A percentile compares a stretch with the other conserved stretches of the same genome.
Conservation (phyloP, 2,888 invertebrate genomes). For the Andrena minutula region DNA sequence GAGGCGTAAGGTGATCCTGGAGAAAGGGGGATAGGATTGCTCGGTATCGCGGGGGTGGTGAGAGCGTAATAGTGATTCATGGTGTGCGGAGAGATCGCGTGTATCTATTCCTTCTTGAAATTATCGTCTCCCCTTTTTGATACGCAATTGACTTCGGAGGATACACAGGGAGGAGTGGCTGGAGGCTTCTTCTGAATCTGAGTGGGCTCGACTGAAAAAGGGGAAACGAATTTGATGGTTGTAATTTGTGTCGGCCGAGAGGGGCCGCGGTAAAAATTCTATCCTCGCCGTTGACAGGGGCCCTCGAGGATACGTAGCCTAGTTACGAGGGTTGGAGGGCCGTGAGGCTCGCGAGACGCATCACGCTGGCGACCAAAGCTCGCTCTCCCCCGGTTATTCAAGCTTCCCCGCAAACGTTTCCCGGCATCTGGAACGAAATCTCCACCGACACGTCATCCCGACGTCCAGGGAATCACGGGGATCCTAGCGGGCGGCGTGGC, state of each 20-base stretch:
- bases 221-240: slow-evolving; percentile 28
- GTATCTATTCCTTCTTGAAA: neutral
- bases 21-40: slow-evolving; percentile 12
- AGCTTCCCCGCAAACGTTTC: slow-evolving; percentile 50
- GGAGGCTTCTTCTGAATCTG: neutral
- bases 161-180: neutral
- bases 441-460: slow-evolving; percentile 68
- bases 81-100: neutral
- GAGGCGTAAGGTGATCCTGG: slow-evolving; percentile 53
- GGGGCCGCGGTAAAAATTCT: slow-evolving; percentile 58
- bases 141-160: neutral
- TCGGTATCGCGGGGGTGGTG: slow-evolving; percentile 1
- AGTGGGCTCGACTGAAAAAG: neutral
- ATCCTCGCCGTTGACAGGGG: slow-evolving; percentile 62
- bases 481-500: slow-evolving; percentile 40
- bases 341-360: slow-evolving; percentile 48
- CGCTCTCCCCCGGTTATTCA: slow-evolving; percentile 54
- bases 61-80: slow-evolving; percentile 20
- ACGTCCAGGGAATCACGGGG: slow-evolving; percentile 58
- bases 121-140: neutral
- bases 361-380: slow-evolving; percentile 41
- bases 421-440: slow-evolving; percentile 69
- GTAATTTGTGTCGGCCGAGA: slow-evolving; percentile 37
- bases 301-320: slow-evolving; percentile 51
- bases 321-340: slow-evolving; percentile 44